Base-by-base conservation (phyloP, 2,113 vertebrate genomes). In the Vireo altiloquus region DNA sequence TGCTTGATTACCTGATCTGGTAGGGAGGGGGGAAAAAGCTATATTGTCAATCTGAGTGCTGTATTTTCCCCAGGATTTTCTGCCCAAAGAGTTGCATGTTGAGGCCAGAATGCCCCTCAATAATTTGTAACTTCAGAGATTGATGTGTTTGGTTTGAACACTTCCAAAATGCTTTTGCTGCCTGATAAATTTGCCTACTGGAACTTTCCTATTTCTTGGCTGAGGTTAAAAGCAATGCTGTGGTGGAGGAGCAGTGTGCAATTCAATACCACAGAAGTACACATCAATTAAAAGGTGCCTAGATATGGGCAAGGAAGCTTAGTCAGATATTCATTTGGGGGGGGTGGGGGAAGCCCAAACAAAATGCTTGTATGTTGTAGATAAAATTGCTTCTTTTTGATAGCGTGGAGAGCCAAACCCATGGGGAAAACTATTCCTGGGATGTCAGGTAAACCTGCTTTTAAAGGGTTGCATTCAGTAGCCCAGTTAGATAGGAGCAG, bases 281-380 rank as follows among this genome's bases (percentile, higher is more conserved):
- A 82, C 53, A 47, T 93, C 69, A 89, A 79, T 94, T 89, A 82
- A 87, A 89, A 95, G 39, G 56, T 84, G 77, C 72, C 86, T 87
- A 49, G 80, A 56, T 89, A 86, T 27, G 49, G 71, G 72, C n/a
- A 86, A 56, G 72, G 57, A 83, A 39, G 6, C n/a, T 70, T 71
- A 60, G 53, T 75, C 69, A 90, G 92, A 75, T 90, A 60, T 46
- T 78, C 56, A 27, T 91, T 64, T 20, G 7, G 24, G 35, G 9
- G 11, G 3, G 9, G 10, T 4, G 4, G 1, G 13, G 2, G 1
- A 0, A 0, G 2, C 18, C 42, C 46, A 39, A 57, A 68, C 28
- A 70, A 75, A 76, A 66, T 14, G 13, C 23, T 89, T 87, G 1
- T 31, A 40, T 2, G 1, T 30, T 86, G 21, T 63, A 86, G 64